A percentile compares a stretch with the other conserved stretches of the same genome.
Evolutionary conservation across 1,140 invertebrate species (phyloP).

Genomic region (Tenebrio molitor): DNA sequence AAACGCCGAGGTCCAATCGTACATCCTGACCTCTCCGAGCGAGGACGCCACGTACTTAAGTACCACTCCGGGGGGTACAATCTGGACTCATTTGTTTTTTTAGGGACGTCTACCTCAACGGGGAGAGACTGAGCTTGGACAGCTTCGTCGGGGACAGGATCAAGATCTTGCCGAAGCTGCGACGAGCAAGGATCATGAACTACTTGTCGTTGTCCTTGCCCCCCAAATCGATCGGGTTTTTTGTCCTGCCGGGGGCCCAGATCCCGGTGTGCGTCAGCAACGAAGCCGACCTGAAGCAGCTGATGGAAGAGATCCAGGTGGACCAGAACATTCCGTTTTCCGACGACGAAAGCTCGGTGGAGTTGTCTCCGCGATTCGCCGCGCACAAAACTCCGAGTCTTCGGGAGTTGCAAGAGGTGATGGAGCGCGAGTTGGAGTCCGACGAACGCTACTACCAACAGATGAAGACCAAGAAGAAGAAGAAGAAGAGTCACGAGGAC

Average conservation of each 20-base stretch:
- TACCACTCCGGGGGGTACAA: background rate
- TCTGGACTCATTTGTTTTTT: conserved; percentile 45
- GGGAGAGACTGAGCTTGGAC: conserved; percentile 53
- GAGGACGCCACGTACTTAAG: conserved; percentile 57
- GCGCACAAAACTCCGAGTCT: conserved; percentile 36
- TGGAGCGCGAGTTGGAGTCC: conserved; percentile 51
- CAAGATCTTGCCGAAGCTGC: conserved; percentile 58
- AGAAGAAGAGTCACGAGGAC: background rate
- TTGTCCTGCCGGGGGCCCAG: conserved; percentile 60
- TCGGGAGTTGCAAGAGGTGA: conserved; percentile 35
- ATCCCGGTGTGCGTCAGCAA: conserved; percentile 58
- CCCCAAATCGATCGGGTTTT: conserved; percentile 60
- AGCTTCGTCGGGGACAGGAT: conserved; percentile 49
- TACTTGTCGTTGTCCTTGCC: conserved; percentile 57
- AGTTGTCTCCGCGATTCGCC: conserved; percentile 38
- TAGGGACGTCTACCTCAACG: conserved; percentile 61
- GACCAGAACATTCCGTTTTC: conserved; percentile 56
- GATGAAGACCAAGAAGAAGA: conserved; percentile 11
- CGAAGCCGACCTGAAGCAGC: conserved; percentile 56
- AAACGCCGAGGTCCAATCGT: conserved; percentile 61
- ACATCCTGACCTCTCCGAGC: conserved; percentile 56
- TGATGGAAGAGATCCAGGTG: conserved; percentile 59
- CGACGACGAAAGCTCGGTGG: conserved; percentile 34
- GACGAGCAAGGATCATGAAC: conserved; percentile 56
- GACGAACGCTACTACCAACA: conserved; percentile 52